phyloP scores from a whole-genome alignment of 1,140 invertebrate species.

The Radopholus similis region DNA sequence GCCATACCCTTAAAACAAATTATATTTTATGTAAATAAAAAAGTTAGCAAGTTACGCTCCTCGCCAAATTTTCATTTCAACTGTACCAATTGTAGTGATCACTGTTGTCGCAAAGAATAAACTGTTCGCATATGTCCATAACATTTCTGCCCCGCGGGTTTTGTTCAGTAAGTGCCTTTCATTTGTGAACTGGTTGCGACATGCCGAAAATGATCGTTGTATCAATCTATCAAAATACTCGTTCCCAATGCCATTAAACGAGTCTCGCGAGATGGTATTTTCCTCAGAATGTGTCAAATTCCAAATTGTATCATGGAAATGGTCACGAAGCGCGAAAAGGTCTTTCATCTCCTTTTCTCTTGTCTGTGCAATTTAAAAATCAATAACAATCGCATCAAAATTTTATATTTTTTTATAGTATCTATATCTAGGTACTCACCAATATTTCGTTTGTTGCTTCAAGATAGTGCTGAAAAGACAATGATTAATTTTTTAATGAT shows the following conservation, averaged over 20 bases:
- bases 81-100: slow-evolving; percentile 59
- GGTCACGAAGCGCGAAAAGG: slow-evolving; percentile 51
- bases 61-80: too few species aligned
- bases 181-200: slow-evolving; percentile 58
- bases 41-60: too few species aligned
- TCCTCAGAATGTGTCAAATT: slow-evolving; percentile 55
- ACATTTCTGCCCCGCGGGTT: slow-evolving; percentile 45
- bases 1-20: slow-evolving; percentile 63
- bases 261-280: slow-evolving; percentile 50
- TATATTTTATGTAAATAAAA: slow-evolving; percentile 16
- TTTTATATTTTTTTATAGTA: background rate
- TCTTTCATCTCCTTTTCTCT: slow-evolving; percentile 48
- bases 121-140: slow-evolving; percentile 59
- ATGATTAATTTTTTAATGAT: background rate
- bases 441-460: slow-evolving; percentile 32
- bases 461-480: background rate
- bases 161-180: slow-evolving; percentile 55
- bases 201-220: slow-evolving; percentile 45
- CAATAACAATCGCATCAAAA: too few species aligned
- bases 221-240: slow-evolving; percentile 58
- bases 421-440: slow-evolving; percentile 13
- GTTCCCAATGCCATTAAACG: slow-evolving; percentile 56
- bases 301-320: slow-evolving; percentile 59
- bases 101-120: slow-evolving; percentile 60
- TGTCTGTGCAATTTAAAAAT: slow-evolving; percentile 30